Base-by-base conservation (phyloP, 2,888 invertebrate species). In the Galerucella calmariensis region DNA sequence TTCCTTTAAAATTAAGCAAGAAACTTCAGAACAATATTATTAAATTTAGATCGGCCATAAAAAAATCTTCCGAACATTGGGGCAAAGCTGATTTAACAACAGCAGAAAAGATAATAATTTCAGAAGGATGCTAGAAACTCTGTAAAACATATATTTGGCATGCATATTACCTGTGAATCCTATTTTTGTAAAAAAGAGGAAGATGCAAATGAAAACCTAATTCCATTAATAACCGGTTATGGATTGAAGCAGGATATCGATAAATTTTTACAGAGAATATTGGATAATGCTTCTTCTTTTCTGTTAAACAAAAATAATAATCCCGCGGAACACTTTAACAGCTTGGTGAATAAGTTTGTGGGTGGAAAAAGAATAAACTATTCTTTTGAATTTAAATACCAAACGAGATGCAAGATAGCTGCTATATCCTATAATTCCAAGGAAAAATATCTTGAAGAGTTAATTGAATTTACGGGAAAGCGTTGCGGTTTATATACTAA, bases 341-440 rank as follows among this genome's bases (percentile, higher is more conserved):
- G 77, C 14, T 74, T 83, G 6, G 79, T 84, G 2, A 81, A 83
- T 2, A 83, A 84, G 78, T 82, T 65, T 65, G 79, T 81, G 20
- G 83, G 83, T 1, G 85, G 85, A 4, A 86, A 85, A 80, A 67
- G 83, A 71, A 80, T 83, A 46, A 51, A 51, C 2, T 51, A 51
- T 51, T 51, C 14, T 51, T 51, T 51, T n/a, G 6, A 51, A 51
- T 51, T n/a, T 51, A 16, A n/a, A 51, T 16, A 51, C 51, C 51
- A 51, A n/a, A 51, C n/a, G 51, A 51, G 51, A 51, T 14, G 51
- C 51, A 14, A 51, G n/a, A 51, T 51, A 51, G 51, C 51, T 51
- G 51, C 51, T 51, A n/a, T 51, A 51, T 51, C 51, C 14, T 51
- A n/a, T 51, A n/a, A 51, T 51, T 51, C n/a, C 51, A 51, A 51